Conservation (phyloP, 30 jellyfish, hydroid and myxozoan species). For the Hydra vulgaris region DNA sequence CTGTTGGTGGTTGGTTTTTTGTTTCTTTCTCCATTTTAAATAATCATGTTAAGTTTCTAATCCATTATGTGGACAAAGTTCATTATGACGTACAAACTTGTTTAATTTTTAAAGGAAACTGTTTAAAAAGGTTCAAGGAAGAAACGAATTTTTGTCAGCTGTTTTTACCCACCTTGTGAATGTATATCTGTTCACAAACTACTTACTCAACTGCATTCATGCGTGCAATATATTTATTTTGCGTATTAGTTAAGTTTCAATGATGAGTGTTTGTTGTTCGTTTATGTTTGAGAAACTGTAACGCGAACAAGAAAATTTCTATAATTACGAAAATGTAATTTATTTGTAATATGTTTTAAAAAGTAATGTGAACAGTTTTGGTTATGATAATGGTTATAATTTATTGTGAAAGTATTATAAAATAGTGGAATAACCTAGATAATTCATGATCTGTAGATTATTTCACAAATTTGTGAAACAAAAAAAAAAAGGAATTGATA, state of each 20-base stretch:
- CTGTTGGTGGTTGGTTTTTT: slow-evolving; percentile 27
- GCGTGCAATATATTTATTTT: not conserved
- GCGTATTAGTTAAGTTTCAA: not conserved
- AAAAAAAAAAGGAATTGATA: too few species aligned
- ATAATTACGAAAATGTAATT: not conserved
- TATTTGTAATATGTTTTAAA: too few species aligned
- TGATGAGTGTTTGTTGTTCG: not conserved
- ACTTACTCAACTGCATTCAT: not conserved
- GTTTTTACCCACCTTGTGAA: not conserved
- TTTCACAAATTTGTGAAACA: too few species aligned
- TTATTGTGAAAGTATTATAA: too few species aligned
- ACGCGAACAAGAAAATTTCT: not conserved
- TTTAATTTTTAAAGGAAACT: not conserved
- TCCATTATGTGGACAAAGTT: not conserved
- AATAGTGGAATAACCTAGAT: too few species aligned
- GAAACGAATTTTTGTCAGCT: not conserved
- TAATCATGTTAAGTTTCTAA: not conserved
- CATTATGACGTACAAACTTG: not conserved
- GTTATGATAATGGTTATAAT: too few species aligned
- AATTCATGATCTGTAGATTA: too few species aligned
- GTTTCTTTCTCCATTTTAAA: not conserved
- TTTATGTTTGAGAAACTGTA: not conserved
- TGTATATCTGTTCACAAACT: not conserved
- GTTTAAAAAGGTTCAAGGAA: not conserved
- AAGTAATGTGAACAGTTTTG: too few species aligned